Evolutionary conservation across 92 coral and sea anemone genomes (phyloP), one percentile per base, ranked within the genome.

Genomic region (Meandrina meandrites): DNA sequence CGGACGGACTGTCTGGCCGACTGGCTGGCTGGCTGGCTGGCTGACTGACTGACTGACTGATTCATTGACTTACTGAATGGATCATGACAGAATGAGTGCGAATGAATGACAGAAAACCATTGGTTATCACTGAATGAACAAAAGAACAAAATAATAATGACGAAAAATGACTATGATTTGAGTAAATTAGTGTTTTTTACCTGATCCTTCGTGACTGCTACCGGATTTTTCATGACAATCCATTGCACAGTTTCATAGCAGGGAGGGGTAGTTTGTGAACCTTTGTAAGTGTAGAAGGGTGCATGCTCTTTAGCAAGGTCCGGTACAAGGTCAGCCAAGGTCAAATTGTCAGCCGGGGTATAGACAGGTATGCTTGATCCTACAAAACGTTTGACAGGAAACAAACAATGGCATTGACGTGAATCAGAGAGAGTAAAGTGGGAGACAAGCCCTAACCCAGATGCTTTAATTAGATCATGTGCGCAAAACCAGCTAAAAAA

Each of bases 221-320:
- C 87, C 19, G 90, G 94, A 36, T 94, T 75, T 53, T 95, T 93
- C 91, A 93, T 84, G 47, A 95, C 92, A 81, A 93, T 81, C 98
- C 98, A 95, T 42, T 84, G 84, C 17, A 95, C 98, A 6, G 94
- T 84, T 85, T 95, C 93, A 67, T 83, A 88, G 68, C 98, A 95
- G 68, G 94, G 93, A 19, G 98, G 98, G 30, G 94, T 88, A 0
- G 98, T 90, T 1, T 89, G 88, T 5, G 98, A 95, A 6, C 98
- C 98, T 45, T 88, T 93, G 87, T 95, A 95, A 19, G 96, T 91
- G 85, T 89, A 89, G 75, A 81, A 93, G n/a, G 88, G 82, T 50
- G 92, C 88, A 27, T 86, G 79, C 32, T 80, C 86, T 47, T 78
- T 48, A 11, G 90, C 86, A 50, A 83, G 82, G 28, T 82, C 83